A percentile compares a stretch with the other conserved stretches of the same genome.
phyloP scores from a whole-genome alignment of 2,888 invertebrate genomes.

The Argyresthia albistria region DNA sequence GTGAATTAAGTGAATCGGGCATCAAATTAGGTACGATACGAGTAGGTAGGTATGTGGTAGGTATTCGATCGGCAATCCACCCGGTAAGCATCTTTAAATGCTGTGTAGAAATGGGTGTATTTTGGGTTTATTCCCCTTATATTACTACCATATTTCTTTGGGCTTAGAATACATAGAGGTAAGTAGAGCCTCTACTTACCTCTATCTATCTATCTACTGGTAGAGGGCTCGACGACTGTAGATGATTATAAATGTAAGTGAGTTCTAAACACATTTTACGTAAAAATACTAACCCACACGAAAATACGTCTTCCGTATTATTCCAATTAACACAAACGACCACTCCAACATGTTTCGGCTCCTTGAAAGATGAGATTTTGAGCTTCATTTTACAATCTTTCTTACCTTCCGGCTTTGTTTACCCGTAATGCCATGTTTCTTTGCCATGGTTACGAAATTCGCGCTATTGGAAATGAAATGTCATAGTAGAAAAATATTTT shows the following conservation, averaged over 20 bases:
- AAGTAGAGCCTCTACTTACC: too few relatives aligned
- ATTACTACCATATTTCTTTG: too few relatives aligned
- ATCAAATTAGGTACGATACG: neutral
- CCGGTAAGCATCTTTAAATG: too few relatives aligned
- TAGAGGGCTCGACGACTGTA: too few relatives aligned
- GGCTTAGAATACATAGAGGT: too few relatives aligned
- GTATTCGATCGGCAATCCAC: neutral
- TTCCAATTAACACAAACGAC: constrained; percentile 95
- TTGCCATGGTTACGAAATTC: neutral
- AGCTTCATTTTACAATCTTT: constrained; percentile 76
- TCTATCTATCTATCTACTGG: too few relatives aligned
- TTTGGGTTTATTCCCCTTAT: too few relatives aligned
- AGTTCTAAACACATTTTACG: too few relatives aligned
- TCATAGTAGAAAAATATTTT: too few relatives aligned
- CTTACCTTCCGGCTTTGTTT: neutral
- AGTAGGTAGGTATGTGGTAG: too few relatives aligned
- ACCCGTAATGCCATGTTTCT: neutral
- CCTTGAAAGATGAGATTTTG: constrained; percentile 84
- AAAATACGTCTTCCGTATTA: constrained; percentile 93
- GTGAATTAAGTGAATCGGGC: neutral
- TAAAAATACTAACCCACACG: constrained; percentile 78
- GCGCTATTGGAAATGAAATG: neutral
- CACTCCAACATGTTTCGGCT: constrained; percentile 82
- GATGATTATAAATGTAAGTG: neutral
- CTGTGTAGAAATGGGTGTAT: too few relatives aligned